Conservation (phyloP, 1,140 invertebrate genomes). For the Zaprionus ghesquierei region DNA sequence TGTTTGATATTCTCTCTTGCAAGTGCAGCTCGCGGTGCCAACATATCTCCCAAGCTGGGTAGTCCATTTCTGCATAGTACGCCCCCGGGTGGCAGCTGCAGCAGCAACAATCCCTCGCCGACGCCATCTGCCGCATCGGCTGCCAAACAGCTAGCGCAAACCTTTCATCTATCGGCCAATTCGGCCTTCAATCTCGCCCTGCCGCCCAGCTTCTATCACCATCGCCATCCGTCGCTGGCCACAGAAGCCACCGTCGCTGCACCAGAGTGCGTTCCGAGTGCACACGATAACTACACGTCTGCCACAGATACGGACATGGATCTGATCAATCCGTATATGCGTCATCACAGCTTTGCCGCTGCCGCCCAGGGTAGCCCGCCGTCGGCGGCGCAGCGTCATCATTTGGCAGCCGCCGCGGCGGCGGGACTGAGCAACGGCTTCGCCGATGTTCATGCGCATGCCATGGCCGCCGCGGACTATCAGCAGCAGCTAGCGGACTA, state of each 20-base stretch:
- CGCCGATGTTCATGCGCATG: conserved; percentile 67
- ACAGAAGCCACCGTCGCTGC: conserved; percentile 11
- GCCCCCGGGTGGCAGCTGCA: conserved; percentile 67
- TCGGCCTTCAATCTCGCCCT: conserved; percentile 77
- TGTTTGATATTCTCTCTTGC: background rate
- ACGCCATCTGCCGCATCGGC: conserved; percentile 28
- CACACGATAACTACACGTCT: conserved; percentile 29
- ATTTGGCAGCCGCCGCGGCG: conserved; percentile 56
- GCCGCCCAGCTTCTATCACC: conserved; percentile 56
- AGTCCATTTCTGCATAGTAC: conserved; percentile 75
- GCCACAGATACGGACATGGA: conserved; percentile 57
- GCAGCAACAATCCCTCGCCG: conserved; percentile 59
- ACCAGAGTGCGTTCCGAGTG: conserved; percentile 24
- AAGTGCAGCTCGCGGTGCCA: conserved; percentile 4
- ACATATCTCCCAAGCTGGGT: conserved; percentile 74
- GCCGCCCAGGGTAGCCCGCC: conserved; percentile 65
- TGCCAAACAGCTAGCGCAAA: conserved; percentile 65
- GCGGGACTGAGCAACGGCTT: conserved; percentile 63
- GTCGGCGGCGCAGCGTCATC: conserved; percentile 66
- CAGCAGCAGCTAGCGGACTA: conserved; percentile 77
- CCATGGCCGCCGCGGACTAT: conserved; percentile 71
- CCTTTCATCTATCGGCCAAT: conserved; percentile 74
- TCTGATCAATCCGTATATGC: conserved; percentile 81
- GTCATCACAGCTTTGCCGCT: conserved; percentile 74
- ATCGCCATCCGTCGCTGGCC: background rate